A percentile compares a stretch with the other conserved stretches of the same genome.
These are phyloP conservation scores for Monoplex corrugatus DNA, from an alignment of 2,888 invertebrate genomes.

Conservation along the genomic window DNA sequence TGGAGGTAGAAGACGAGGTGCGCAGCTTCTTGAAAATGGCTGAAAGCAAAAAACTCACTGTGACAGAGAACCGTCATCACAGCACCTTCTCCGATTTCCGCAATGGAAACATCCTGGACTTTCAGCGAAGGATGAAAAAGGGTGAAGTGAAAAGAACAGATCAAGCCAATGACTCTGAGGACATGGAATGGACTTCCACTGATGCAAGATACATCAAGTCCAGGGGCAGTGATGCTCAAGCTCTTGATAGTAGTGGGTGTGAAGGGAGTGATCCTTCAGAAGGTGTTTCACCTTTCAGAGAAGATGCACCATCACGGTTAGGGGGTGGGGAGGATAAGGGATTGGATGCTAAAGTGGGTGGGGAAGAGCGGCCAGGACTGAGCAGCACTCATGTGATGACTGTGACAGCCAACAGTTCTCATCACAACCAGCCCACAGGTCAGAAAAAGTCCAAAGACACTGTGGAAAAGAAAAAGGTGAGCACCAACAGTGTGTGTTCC, in stretches of 20 bases:
- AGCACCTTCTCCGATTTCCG: conserved; percentile 73
- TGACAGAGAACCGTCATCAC: conserved; percentile 61
- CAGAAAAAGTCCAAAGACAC: conserved; percentile 30
- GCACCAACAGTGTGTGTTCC: too few species aligned
- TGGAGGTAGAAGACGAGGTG: conserved; percentile 40
- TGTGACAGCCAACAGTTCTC: conserved; percentile 39
- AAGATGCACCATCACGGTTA: neutral
- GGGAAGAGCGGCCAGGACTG: neutral
- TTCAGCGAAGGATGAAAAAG: conserved; percentile 41
- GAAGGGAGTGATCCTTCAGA: neutral
- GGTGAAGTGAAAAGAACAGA: conserved; percentile 55
- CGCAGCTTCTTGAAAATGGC: conserved; percentile 43
- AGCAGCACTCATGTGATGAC: conserved; percentile 43
- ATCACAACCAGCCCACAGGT: neutral
- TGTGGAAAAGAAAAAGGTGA: conserved; percentile 71
- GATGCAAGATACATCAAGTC: conserved; percentile 55
- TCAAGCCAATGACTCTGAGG: conserved; percentile 49
- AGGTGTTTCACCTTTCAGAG: neutral
- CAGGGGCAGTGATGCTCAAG: conserved; percentile 7
- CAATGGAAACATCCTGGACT: conserved; percentile 63
- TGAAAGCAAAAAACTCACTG: conserved; percentile 47
- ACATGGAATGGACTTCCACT: conserved; percentile 58
- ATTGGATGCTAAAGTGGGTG: neutral
- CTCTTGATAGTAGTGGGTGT: neutral
- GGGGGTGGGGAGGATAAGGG: conserved; percentile 29